A percentile compares a stretch with the other conserved stretches of the same genome.
Conservation (phyloP, 2,113 vertebrate species). For the Psettodes erumei region DNA sequence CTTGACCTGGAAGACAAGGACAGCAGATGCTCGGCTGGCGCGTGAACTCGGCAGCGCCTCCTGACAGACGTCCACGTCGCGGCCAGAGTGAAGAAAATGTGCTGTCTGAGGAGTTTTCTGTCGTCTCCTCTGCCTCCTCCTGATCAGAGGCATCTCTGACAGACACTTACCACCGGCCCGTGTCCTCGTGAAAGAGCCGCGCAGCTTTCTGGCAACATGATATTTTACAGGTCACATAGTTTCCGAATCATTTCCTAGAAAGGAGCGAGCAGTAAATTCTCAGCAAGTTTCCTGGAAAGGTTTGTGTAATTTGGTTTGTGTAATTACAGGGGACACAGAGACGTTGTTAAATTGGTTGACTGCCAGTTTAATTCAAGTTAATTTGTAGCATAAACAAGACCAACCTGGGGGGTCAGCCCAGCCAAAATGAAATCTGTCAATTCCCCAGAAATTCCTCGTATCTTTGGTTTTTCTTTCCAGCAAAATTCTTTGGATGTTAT, state of each 20-base stretch:
- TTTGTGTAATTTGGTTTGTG: background rate
- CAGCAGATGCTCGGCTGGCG: slow-evolving; percentile 40
- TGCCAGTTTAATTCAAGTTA: background rate
- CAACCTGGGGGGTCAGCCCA: no score
- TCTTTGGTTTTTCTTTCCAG: background rate
- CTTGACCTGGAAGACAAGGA: slow-evolving; percentile 19
- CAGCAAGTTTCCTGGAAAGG: background rate
- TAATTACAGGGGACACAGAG: background rate
- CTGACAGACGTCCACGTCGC: background rate
- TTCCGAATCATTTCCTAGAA: background rate
- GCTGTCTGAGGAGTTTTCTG: slow-evolving; percentile 9
- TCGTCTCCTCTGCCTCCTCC: background rate
- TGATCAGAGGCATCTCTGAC: background rate
- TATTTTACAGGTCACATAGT: background rate
- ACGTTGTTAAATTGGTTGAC: background rate
- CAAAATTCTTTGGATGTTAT: no score
- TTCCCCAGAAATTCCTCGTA: no score
- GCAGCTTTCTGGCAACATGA: no score
- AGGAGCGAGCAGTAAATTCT: background rate
- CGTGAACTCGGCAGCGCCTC: background rate
- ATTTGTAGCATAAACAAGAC: background rate
- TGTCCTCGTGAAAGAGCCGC: no score
- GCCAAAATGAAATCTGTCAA: no score
- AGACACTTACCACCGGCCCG: no score
- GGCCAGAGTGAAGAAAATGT: background rate